Evolutionary conservation across 2,888 invertebrate genomes (phyloP), one percentile per base, ranked within the genome.

Genomic region (Nesidiocoris tenuis): DNA sequence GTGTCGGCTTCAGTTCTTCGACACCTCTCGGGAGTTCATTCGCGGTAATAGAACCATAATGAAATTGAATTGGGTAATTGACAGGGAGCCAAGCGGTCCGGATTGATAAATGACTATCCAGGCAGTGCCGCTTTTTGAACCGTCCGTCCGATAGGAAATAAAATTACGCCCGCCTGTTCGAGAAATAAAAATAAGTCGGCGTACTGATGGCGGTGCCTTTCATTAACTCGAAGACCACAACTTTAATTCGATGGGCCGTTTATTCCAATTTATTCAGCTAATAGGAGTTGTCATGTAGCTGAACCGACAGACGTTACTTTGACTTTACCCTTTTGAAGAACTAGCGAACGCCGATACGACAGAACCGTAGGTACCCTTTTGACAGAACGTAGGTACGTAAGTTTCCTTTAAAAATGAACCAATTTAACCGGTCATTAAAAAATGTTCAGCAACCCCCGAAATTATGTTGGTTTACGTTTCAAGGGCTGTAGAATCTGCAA

Each of bases 1-100:
- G n/a, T n/a, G n/a, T n/a, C n/a, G n/a, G n/a, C n/a, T n/a, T n/a
- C 39, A 7, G 39, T 39, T 39, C 39, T 39, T 39, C 39, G 39
- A 39, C 3, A 39, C 3, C 39, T 39, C 12, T 39, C 12, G 39
- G 12, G 39, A 39, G 39, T 39, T 39, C 39, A 12, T 39, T 39
- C 39, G 39, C 39, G 21, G 9, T 65, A 65, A 65, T 65, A 65
- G 65, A 65, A 65, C 65, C 9, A 24, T 65, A 65, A 65, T 65
- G 65, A 65, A 65, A 65, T 65, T 65, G 65, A 65, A 65, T 23
- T 65, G 24, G 24, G 65, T 65, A 65, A 65, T 65, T 65, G 65
- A 65, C 65, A 65, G 65, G 65, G 39, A 24, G 23, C 18, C 17
- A 65, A 24, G 18, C 21, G 65, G 9, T 24, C 16, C 25, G 23